phyloP scores from a whole-genome alignment of 2,888 invertebrate species.

The Teleogryllus oceanicus region DNA sequence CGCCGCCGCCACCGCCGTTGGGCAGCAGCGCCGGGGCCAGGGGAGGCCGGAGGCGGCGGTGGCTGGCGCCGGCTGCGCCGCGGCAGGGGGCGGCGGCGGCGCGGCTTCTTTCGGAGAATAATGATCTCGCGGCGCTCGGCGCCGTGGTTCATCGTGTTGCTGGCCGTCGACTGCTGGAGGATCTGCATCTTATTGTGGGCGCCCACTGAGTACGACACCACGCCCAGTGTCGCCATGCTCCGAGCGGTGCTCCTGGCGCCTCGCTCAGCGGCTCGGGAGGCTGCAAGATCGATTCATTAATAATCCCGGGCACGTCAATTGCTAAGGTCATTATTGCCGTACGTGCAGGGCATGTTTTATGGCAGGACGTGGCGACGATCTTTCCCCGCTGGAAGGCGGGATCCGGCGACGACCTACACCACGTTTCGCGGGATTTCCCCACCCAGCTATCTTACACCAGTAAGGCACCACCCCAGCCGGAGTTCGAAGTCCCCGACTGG shows the following conservation, averaged over 20 bases:
- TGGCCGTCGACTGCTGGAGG: conserved; percentile 53
- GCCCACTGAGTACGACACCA: conserved; percentile 53
- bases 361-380: too few species aligned
- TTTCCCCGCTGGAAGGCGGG: too few species aligned
- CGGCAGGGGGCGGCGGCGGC: not conserved
- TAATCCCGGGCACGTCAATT: too few species aligned
- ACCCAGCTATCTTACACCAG: too few species aligned
- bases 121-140: conserved; percentile 53
- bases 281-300: not conserved
- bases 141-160: conserved; percentile 46
- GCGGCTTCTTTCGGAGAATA: conserved; percentile 54
- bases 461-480: too few species aligned
- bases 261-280: not conserved
- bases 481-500: too few species aligned
- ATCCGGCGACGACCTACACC: too few species aligned
- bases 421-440: too few species aligned
- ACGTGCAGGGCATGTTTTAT: too few species aligned
- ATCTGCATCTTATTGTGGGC: conserved; percentile 60
- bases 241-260: not conserved
- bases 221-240: conserved; percentile 57
- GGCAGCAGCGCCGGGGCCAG: not conserved
- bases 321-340: too few species aligned
- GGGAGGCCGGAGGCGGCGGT: not conserved
- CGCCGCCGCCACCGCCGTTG: not conserved
- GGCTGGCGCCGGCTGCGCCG: not conserved